Evolutionary conservation across 2,888 invertebrate genomes (phyloP).

Genomic region (Tyria jacobaeae): DNA sequence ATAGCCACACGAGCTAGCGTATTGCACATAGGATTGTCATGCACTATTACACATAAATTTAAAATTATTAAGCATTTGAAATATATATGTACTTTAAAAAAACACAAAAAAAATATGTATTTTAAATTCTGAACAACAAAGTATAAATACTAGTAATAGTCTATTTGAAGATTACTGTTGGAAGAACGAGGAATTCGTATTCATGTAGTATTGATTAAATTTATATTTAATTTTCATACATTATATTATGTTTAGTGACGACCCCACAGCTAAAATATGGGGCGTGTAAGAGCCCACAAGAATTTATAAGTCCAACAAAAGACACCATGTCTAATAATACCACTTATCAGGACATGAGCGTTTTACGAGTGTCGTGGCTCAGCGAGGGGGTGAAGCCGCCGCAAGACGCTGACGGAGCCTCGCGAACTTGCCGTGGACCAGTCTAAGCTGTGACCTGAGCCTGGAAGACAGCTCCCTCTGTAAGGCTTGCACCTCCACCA

Average conservation of each 20-base stretch:
- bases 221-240: conserved; percentile 8
- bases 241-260: neutral
- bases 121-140: conserved; percentile 6
- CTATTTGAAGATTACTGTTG: conserved; percentile 7
- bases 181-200: conserved; percentile 13
- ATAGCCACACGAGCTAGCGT: neutral
- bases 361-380: conserved; percentile 16
- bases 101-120: conserved; percentile 18
- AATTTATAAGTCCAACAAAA: conserved; percentile 28
- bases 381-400: conserved; percentile 77
- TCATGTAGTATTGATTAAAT: neutral
- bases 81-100: conserved; percentile 28
- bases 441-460: conserved; percentile 90
- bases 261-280: neutral
- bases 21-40: conserved; percentile 23
- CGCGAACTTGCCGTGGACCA: conserved; percentile 92
- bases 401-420: conserved; percentile 90
- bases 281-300: conserved; percentile 9
- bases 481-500: conserved; percentile 92
- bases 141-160: conserved; percentile 7
- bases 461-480: conserved; percentile 92
- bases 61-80: conserved; percentile 22
- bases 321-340: conserved; percentile 5
- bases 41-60: conserved; percentile 20
- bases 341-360: conserved; percentile 33